A percentile compares a stretch with the other conserved stretches of the same genome.
phyloP scores from a whole-genome alignment of 2,888 invertebrate species.

The Stenurella melanura region DNA sequence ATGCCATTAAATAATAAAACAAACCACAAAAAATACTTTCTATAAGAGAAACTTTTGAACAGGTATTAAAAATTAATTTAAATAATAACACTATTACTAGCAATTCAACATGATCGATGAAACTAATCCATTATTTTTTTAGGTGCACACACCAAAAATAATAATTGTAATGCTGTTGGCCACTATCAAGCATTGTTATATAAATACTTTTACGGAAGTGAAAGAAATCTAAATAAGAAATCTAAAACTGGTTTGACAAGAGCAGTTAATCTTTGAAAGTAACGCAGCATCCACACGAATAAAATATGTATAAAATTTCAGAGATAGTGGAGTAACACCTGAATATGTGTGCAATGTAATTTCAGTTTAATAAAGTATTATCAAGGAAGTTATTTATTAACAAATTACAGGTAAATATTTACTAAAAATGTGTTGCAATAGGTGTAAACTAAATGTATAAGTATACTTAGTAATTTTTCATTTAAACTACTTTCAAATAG shows the following conservation, averaged over 20 bases:
- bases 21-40: background rate
- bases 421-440: too few relatives aligned
- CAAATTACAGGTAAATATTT: background rate
- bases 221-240: conserved; percentile 6
- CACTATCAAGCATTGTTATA: background rate
- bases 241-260: conserved; percentile 17
- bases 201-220: conserved; percentile 1
- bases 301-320: background rate
- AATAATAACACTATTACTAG: background rate
- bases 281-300: background rate
- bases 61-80: background rate
- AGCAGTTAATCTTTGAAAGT: conserved; percentile 14
- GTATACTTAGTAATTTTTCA: too few relatives aligned
- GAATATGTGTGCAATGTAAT: background rate
- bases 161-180: background rate
- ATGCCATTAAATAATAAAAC: background rate
- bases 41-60: background rate
- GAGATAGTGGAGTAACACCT: background rate
- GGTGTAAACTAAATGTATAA: too few relatives aligned
- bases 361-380: background rate
- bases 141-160: background rate
- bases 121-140: background rate
- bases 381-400: background rate
- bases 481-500: too few relatives aligned
- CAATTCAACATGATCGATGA: background rate